Evolutionary conservation across 35 echinoderm and acorn worm genomes (phyloP), one percentile per base, ranked within the genome.

Genomic region (Amphiura filiformis): DNA sequence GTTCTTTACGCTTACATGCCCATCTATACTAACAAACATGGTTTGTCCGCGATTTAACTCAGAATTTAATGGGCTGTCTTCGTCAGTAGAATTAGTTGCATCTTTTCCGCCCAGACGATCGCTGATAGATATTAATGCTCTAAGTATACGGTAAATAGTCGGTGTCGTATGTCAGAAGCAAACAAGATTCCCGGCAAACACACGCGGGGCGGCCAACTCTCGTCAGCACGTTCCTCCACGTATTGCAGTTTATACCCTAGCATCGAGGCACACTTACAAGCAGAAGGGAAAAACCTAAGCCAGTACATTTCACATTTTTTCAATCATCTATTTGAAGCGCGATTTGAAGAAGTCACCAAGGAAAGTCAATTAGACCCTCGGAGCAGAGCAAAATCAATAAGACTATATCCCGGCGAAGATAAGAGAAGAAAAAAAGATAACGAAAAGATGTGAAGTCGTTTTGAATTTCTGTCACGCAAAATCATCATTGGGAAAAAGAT

Each of bases 291-390:
- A n/a, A n/a, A n/a, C n/a, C n/a, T 23, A 70, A 30, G 26, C 61
- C 28, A 70, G 41, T 23, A 70, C 11, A 30, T 70, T 70, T 70
- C 61, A 70, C 61, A 70, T 70, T 70, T 70, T n/a, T 70, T 70
- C 61, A 70, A 70, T 70, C 61, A 70, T 23, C n/a, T n/a, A 70
- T 47, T 47, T 30, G 61, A 70, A 30, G 61, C 61, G 28, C 61
- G 28, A 70, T 70, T 70, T 70, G 61, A 70, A 70, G 61, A 70
- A 70, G 61, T 70, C 61, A 30, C 61, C 61, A 70, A 70, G 61
- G 61, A 70, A 70, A 70, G 61, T 70, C 61, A 70, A 70, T 70
- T 70, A 70, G 61, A 70, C 61, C 61, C 61, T 70, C 26, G 26
- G 61, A 70, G 61, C 61, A 70, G 61, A 70, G 26, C 11, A 52